These are phyloP conservation scores for Willisornis vidua DNA, from an alignment of 2,113 vertebrate species.

Conservation along the genomic window DNA sequence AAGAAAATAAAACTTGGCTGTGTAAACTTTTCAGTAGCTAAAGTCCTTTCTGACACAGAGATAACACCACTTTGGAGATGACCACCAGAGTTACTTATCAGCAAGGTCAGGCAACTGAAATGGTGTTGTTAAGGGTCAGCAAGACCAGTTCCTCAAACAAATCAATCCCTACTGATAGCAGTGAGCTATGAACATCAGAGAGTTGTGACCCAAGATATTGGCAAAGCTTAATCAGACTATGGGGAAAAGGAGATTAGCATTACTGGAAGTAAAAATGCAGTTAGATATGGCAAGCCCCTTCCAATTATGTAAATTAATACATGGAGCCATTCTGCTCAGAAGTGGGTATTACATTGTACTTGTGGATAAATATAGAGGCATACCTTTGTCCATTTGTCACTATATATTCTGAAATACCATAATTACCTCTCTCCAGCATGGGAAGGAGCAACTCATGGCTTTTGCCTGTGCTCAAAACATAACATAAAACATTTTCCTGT, in stretches of 20 bases:
- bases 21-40: background rate
- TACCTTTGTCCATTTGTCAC: conserved; percentile 41
- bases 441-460: background rate
- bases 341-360: conserved; percentile 27
- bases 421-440: background rate
- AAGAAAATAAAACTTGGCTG: background rate
- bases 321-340: conserved; percentile 1
- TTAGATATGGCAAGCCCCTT: background rate
- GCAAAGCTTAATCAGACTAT: background rate
- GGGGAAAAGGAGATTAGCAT: background rate
- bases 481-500: background rate
- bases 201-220: background rate
- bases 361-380: conserved; percentile 27
- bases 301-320: conserved; percentile 42
- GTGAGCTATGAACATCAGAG: background rate
- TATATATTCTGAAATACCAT: conserved; percentile 9
- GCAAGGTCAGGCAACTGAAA: background rate
- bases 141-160: background rate
- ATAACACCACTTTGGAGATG: background rate
- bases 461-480: background rate
- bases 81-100: background rate
- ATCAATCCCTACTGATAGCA: background rate
- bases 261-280: conserved; percentile 1
- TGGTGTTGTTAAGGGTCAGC: background rate
- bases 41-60: background rate